Conservation (phyloP, 2,113 vertebrate species). For the Anthoscopus minutus region DNA sequence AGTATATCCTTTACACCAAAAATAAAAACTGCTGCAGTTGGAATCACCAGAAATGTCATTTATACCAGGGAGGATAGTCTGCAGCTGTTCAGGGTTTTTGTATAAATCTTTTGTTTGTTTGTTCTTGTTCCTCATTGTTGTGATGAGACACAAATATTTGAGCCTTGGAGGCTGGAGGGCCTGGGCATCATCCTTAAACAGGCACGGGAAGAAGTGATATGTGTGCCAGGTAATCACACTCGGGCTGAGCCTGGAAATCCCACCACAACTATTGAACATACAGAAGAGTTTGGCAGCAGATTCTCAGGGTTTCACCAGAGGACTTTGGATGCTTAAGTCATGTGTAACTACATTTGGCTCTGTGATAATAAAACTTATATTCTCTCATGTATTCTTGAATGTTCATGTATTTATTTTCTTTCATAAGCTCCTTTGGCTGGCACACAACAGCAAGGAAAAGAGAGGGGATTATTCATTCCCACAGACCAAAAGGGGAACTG, state of each 20-base stretch:
- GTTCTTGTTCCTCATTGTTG: neutral
- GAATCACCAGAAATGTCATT: neutral
- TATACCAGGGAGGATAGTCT: neutral
- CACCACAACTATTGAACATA: neutral
- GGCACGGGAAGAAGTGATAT: neutral
- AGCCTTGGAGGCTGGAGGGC: neutral
- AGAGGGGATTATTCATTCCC: neutral
- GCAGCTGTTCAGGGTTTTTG: neutral
- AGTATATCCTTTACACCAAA: neutral
- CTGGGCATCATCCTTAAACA: neutral
- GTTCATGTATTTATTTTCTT: neutral
- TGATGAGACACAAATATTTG: neutral
- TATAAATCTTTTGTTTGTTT: neutral
- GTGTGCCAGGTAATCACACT: neutral
- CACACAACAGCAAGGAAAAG: neutral
- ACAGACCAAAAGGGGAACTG: neutral
- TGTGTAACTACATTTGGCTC: neutral
- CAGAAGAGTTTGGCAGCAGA: neutral
- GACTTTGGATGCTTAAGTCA: neutral
- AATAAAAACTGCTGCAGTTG: neutral
- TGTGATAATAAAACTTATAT: neutral
- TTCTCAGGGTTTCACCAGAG: neutral
- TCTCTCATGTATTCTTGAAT: neutral
- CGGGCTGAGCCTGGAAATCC: neutral
- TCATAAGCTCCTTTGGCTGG: neutral